Evolutionary conservation across 2,888 invertebrate species (phyloP).

Genomic region (Peribatodes rhomboidaria): DNA sequence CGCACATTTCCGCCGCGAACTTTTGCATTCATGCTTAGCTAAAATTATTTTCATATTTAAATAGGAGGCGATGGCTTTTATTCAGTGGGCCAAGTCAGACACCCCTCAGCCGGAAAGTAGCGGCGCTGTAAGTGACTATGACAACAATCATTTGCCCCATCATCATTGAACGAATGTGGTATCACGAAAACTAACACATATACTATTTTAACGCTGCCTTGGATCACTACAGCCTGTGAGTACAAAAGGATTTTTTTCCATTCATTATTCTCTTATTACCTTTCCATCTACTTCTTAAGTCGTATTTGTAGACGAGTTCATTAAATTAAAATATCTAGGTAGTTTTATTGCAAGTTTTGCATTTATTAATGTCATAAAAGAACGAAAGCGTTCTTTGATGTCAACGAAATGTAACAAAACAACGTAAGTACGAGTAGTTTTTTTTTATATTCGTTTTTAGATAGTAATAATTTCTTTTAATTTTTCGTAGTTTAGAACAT

Average conservation of each 20-base stretch:
- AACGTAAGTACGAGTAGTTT: neutral
- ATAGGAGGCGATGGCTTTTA: slow-evolving; percentile 84
- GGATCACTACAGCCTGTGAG: slow-evolving; percentile 84
- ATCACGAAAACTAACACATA: slow-evolving; percentile 83
- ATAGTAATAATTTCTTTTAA: neutral
- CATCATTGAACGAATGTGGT: slow-evolving; percentile 61
- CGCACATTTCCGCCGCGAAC: slow-evolving; percentile 18
- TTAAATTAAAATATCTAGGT: neutral
- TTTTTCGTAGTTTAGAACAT: neutral
- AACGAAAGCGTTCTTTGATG: no score
- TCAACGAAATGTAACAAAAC: no score
- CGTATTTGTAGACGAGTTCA: neutral
- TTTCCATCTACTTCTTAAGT: neutral
- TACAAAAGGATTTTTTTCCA: slow-evolving; percentile 51
- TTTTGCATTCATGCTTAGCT: slow-evolving; percentile 69
- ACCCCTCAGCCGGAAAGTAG: slow-evolving; percentile 77
- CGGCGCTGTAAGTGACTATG: slow-evolving; percentile 82
- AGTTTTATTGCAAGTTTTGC: neutral
- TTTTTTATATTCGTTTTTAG: neutral
- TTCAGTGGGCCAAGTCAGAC: slow-evolving; percentile 78
- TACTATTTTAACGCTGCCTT: slow-evolving; percentile 83
- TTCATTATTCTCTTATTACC: neutral
- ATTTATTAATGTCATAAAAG: neutral
- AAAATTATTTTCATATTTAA: slow-evolving; percentile 71
- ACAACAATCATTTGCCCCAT: slow-evolving; percentile 67